phyloP scores from a whole-genome alignment of 1,140 invertebrate genomes.

The Aphaenogaster rudis region DNA sequence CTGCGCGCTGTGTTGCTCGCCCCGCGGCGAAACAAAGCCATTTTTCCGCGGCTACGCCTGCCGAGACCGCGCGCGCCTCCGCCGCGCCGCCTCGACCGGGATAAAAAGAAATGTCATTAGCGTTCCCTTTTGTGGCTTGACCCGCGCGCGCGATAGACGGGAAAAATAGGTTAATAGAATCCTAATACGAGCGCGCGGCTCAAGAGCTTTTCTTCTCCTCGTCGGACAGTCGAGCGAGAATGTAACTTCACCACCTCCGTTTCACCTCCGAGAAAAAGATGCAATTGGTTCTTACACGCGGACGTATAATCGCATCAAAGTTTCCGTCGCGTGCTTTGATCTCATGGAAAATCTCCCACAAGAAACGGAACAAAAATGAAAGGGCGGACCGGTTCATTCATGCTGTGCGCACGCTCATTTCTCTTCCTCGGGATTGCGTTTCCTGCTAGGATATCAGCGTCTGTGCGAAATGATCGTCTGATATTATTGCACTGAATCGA shows the following conservation, averaged over 20 bases:
- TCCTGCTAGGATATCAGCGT: background rate
- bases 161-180: constrained; percentile 75
- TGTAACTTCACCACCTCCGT: background rate
- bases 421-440: constrained; percentile 2
- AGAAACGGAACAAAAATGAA: constrained; percentile 45
- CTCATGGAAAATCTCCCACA: constrained; percentile 37
- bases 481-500: constrained; percentile 1
- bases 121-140: constrained; percentile 59
- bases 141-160: constrained; percentile 39
- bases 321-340: constrained; percentile 71
- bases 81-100: background rate
- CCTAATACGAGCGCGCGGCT: constrained; percentile 58
- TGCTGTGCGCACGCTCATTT: background rate
- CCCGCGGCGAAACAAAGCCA: constrained; percentile 50
- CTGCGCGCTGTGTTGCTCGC: constrained; percentile 7
- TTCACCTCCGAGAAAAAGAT: constrained; percentile 44
- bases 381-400: constrained; percentile 41
- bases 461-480: background rate
- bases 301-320: constrained; percentile 70
- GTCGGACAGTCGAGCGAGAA: background rate
- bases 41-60: background rate
- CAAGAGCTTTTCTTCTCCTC: constrained; percentile 50
- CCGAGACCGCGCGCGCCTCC: background rate
- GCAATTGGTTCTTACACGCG: constrained; percentile 71
- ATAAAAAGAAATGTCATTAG: constrained; percentile 64